These are phyloP conservation scores for Papilio xuthus DNA, from an alignment of 1,140 invertebrate species.

Conservation along the genomic window DNA sequence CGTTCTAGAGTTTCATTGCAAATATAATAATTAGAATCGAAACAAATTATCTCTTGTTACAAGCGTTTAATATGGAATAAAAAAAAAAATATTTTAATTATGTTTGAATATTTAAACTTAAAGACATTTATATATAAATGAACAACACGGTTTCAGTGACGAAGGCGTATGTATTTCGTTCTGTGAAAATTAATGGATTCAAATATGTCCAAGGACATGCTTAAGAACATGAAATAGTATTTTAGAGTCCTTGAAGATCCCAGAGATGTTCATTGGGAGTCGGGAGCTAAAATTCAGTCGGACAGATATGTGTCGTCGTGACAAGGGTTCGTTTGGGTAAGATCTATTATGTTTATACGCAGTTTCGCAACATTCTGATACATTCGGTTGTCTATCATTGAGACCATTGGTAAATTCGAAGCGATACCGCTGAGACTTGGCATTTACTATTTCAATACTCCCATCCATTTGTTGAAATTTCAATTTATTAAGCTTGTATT, in stretches of 20 bases:
- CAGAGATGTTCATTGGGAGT: neutral
- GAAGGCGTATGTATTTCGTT: no score
- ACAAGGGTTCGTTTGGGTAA: conserved; percentile 31
- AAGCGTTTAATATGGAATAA: no score
- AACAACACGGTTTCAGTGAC: no score
- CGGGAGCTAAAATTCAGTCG: conserved; percentile 13
- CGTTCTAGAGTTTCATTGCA: neutral
- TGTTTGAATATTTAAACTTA: no score
- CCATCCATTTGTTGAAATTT: neutral
- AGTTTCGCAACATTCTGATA: conserved; percentile 27
- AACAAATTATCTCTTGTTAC: neutral
- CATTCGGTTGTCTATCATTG: conserved; percentile 27
- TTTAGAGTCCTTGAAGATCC: neutral
- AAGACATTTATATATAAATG: no score
- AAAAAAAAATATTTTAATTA: no score
- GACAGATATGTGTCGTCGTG: conserved; percentile 30
- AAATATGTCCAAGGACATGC: no score
- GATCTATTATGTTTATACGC: conserved; percentile 31
- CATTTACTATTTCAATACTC: conserved; percentile 8
- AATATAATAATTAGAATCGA: neutral
- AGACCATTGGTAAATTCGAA: conserved; percentile 31
- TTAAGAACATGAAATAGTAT: conserved; percentile 5
- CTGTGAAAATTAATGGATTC: no score
- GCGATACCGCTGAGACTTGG: neutral
- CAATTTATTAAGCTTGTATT: neutral